Percentiles rank a stretch among this genome's conserved stretches.
phyloP scores from a whole-genome alignment of 2,113 vertebrate genomes.

The Phaetusa simplex region DNA sequence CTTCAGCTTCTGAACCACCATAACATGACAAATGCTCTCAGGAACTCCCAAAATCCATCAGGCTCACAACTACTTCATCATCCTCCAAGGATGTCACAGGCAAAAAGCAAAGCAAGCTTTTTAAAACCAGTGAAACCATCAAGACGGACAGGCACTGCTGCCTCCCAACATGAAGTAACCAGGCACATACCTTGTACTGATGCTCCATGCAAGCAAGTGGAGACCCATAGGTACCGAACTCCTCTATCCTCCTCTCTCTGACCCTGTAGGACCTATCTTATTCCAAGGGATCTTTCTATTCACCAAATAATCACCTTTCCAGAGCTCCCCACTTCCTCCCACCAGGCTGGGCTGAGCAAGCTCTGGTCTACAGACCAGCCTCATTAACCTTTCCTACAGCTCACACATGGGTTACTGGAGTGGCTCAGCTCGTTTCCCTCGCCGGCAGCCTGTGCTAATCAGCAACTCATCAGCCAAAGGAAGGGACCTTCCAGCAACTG shows the following conservation, averaged over 20 bases:
- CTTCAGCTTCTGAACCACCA: neutral
- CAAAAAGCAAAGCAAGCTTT: neutral
- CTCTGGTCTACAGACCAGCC: neutral
- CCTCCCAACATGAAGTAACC: neutral
- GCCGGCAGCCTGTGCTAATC: accelerated
- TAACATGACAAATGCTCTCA: neutral
- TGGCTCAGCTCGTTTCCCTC: accelerated
- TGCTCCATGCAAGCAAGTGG: neutral
- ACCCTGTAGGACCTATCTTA: neutral
- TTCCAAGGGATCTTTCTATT: neutral
- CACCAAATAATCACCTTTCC: neutral
- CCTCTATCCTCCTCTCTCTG: neutral
- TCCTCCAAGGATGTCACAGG: neutral
- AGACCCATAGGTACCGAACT: neutral
- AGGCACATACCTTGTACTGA: neutral
- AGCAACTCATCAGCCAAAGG: neutral
- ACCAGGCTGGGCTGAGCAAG: neutral
- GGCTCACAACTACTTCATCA: neutral
- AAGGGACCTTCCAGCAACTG: neutral
- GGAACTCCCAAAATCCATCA: neutral
- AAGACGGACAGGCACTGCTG: neutral
- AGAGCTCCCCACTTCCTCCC: neutral
- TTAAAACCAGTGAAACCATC: neutral
- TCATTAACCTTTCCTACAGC: neutral
- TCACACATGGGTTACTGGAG: neutral